These are phyloP conservation scores for Meliscaeva auricollis DNA, from an alignment of 2,888 invertebrate genomes.

Conservation along the genomic window DNA sequence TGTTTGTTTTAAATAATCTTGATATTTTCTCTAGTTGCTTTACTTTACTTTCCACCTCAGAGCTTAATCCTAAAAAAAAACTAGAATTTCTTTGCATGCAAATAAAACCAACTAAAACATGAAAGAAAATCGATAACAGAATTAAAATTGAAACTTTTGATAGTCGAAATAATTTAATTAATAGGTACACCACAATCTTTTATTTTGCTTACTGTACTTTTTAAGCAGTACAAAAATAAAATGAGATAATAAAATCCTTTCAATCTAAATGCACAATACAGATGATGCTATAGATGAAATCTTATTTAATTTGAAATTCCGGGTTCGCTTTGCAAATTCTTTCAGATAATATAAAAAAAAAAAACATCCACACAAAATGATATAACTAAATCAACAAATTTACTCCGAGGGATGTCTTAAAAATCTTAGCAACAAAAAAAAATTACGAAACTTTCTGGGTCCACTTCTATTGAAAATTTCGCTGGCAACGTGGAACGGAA, in stretches of 20 bases:
- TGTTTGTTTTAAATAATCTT: too few species aligned
- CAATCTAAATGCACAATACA: slow-evolving; percentile 27
- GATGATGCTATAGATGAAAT: slow-evolving; percentile 34
- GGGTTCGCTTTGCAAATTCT: slow-evolving; percentile 23
- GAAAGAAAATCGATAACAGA: too few species aligned
- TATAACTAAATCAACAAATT: slow-evolving; percentile 58
- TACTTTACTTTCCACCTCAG: too few species aligned
- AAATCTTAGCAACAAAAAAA: not conserved
- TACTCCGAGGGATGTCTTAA: slow-evolving; percentile 43
- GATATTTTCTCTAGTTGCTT: too few species aligned
- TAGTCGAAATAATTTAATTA: slow-evolving; percentile 29
- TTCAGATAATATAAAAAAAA: slow-evolving; percentile 6
- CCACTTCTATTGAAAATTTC: slow-evolving; percentile 35
- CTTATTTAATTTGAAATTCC: slow-evolving; percentile 52
- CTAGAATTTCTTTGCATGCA: too few species aligned
- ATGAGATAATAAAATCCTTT: slow-evolving; percentile 53
- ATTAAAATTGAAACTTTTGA: too few species aligned
- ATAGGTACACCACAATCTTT: slow-evolving; percentile 30
- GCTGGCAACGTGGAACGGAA: slow-evolving; percentile 54
- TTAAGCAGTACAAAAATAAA: slow-evolving; percentile 28
- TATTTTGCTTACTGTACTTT: slow-evolving; percentile 17
- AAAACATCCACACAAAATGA: slow-evolving; percentile 23
- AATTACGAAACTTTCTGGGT: slow-evolving; percentile 25
- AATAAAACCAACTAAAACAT: too few species aligned
- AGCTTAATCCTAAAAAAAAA: too few species aligned